A percentile compares a stretch with the other conserved stretches of the same genome.
These are phyloP conservation scores for Endomychus coccineus DNA, from an alignment of 2,888 invertebrate genomes.

Conservation along the genomic window DNA sequence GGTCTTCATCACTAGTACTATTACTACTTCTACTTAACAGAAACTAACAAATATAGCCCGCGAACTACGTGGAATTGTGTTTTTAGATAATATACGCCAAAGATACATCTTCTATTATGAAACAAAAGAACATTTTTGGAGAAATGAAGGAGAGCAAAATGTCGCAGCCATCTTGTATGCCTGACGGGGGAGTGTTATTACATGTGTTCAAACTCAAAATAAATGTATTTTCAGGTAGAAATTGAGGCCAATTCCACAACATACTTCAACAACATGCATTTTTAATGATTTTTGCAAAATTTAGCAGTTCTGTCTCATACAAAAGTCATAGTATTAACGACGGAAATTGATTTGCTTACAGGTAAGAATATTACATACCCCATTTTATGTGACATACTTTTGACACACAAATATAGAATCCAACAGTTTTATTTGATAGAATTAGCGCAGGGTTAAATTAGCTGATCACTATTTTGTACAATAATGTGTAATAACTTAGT, in stretches of 20 bases:
- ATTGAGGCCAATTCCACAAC: slow-evolving; percentile 4
- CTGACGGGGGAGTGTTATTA: slow-evolving; percentile 46
- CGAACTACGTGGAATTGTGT: no score
- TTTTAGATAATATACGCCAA: neutral
- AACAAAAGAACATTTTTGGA: neutral
- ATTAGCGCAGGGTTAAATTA: slow-evolving; percentile 29
- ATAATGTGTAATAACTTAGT: slow-evolving; percentile 53
- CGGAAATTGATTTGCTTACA: slow-evolving; percentile 45
- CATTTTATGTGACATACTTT: slow-evolving; percentile 68
- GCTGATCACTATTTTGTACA: slow-evolving; percentile 39
- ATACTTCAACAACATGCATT: slow-evolving; percentile 6
- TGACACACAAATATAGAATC: slow-evolving; percentile 48
- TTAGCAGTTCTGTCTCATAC: slow-evolving; percentile 25
- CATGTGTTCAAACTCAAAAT: slow-evolving; percentile 44
- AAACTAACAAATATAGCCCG: no score
- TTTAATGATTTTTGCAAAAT: slow-evolving; percentile 17
- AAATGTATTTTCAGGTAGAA: slow-evolving; percentile 17
- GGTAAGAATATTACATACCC: slow-evolving; percentile 53
- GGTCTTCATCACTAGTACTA: slow-evolving; percentile 16
- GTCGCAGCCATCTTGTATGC: slow-evolving; percentile 46
- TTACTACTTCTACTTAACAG: slow-evolving; percentile 13
- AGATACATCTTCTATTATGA: neutral
- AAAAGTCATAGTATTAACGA: slow-evolving; percentile 29
- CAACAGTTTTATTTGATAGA: slow-evolving; percentile 26
- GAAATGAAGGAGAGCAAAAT: slow-evolving; percentile 35